Evolutionary conservation across 35 echinoderm and acorn worm genomes (phyloP).

Genomic region (Heliocidaris erythrogramma): DNA sequence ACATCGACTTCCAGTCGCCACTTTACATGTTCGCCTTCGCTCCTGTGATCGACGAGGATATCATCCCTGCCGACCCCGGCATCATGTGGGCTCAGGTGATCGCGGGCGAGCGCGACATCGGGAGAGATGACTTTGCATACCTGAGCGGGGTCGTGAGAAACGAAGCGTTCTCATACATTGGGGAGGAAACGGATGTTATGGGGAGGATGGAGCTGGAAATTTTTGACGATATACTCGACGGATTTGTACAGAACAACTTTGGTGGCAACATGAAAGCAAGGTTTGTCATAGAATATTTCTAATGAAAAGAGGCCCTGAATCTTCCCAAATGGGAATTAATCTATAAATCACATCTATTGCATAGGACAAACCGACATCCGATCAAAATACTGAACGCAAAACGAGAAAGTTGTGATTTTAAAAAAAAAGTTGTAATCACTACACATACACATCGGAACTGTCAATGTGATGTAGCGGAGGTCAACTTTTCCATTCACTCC

Average conservation of each 20-base stretch:
- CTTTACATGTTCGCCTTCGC: slow-evolving; percentile 85
- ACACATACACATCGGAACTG: too few relatives aligned
- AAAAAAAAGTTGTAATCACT: too few relatives aligned
- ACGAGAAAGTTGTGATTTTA: too few relatives aligned
- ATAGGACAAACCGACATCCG: too few relatives aligned
- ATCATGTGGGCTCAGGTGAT: slow-evolving; percentile 48
- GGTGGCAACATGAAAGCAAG: slow-evolving; percentile 80
- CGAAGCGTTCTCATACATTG: slow-evolving; percentile 77
- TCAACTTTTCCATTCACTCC: too few relatives aligned
- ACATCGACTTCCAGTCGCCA: slow-evolving; percentile 65
- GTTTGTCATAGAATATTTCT: slow-evolving; percentile 45
- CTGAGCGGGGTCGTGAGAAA: slow-evolving; percentile 73
- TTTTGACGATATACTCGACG: slow-evolving; percentile 68
- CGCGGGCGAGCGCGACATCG: slow-evolving; percentile 44
- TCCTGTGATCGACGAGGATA: slow-evolving; percentile 77
- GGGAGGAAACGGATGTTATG: slow-evolving; percentile 46
- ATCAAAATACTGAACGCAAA: too few relatives aligned
- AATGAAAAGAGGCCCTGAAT: too few relatives aligned
- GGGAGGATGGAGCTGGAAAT: slow-evolving; percentile 41
- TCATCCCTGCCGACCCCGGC: slow-evolving; percentile 70
- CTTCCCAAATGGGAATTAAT: neutral
- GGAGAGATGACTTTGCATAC: slow-evolving; percentile 47
- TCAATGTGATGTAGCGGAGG: too few relatives aligned
- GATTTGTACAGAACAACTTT: slow-evolving; percentile 92
- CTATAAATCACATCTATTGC: too few relatives aligned